Base-by-base conservation (phyloP, 2,797 vertebrate species). In the Rhinogobio ventralis region DNA sequence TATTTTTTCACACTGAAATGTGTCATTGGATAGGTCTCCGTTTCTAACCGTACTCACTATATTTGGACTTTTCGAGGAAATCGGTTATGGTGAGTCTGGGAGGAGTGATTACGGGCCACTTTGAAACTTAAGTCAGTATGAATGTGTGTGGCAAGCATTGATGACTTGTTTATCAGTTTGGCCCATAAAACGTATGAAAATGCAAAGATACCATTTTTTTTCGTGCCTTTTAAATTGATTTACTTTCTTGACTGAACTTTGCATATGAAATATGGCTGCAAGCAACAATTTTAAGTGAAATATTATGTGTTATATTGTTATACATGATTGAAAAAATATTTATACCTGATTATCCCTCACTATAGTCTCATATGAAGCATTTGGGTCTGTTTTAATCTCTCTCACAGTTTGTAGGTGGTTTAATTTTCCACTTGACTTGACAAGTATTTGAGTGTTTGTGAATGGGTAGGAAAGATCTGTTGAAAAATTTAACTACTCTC, bases 1-100 rank as follows among this genome's bases (percentile, higher is more conserved):
- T 84, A 71, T 84, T 72, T 84, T 60, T 78, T 42, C 68, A 42
- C 45, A 66, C 23, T 83, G 10, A 53, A 55, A 83, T 23, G 46
- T 74, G 20, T 79, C 57, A 79, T 45, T 83, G 55, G 55, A 86
- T 73, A 79, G 33, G n/a, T 73, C 60, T 83, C 53, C 0, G 6
- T 79, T 72, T 73, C 36, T 15, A 66, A 30, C 71, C 9, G 0
- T 51, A 53, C 45, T 36, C 45, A 28, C 81, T 75, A 66, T 75
- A 42, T 51, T 53, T 53, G 60, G 30, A 36, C 30, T 53, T 51
- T 53, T 75, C 45, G 51, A 39, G 57, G 39, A 74, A 66, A 66
- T 74, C 15, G 0, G 46, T 75, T 36, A 28, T 66, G 45, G 7
- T 15, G 53, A 76, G 74, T 76, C 13, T 42, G 36, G 23, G 53